A percentile compares a stretch with the other conserved stretches of the same genome.
phyloP scores from a whole-genome alignment of 1,140 invertebrate species.

The Psix sp. region DNA sequence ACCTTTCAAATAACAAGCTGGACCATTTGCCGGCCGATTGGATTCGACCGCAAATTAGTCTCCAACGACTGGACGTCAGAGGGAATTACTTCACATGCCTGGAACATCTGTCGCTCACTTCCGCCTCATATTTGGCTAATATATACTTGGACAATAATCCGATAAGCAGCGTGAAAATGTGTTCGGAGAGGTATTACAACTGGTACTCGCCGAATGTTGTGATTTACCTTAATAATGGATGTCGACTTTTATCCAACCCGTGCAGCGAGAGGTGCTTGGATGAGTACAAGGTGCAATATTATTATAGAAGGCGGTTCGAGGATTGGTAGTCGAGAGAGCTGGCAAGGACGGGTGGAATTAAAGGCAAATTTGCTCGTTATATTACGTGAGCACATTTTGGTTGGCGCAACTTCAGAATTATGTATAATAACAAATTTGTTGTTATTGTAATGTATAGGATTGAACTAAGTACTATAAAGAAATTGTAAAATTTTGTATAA shows the following conservation, averaged over 20 bases:
- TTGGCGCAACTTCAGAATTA: too few species aligned
- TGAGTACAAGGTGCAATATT: constrained; percentile 35
- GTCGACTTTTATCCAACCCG: constrained; percentile 36
- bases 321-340: constrained; percentile 14
- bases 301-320: constrained; percentile 38
- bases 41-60: constrained; percentile 55
- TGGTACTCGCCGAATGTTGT: constrained; percentile 57
- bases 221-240: constrained; percentile 59
- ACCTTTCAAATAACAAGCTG: constrained; percentile 68
- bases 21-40: constrained; percentile 60
- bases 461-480: too few species aligned
- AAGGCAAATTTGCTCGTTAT: too few species aligned
- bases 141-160: constrained; percentile 65
- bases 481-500: too few species aligned
- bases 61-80: constrained; percentile 63
- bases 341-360: neutral
- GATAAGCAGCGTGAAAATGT: constrained; percentile 47
- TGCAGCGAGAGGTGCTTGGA: constrained; percentile 60
- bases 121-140: constrained; percentile 42
- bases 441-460: too few species aligned
- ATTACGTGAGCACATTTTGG: too few species aligned
- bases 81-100: constrained; percentile 65
- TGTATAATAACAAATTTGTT: too few species aligned
- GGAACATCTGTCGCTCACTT: constrained; percentile 59
- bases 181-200: constrained; percentile 39